These are phyloP conservation scores for Pionites leucogaster DNA, from an alignment of 2,113 vertebrate species.

Conservation along the genomic window DNA sequence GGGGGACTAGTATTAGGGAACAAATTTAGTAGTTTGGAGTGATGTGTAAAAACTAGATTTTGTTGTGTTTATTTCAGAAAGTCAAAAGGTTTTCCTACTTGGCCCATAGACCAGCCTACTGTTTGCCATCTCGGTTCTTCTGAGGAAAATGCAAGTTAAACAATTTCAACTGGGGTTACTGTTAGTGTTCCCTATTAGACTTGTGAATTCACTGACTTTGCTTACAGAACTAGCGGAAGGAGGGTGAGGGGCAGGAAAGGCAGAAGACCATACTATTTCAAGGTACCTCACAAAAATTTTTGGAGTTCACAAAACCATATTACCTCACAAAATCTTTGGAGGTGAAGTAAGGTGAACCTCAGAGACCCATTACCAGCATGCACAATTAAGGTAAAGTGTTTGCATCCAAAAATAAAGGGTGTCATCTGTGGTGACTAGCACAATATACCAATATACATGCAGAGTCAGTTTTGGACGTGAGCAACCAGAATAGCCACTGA, in stretches of 20 bases:
- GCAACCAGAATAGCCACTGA: conserved; percentile 43
- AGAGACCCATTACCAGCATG: conserved; percentile 9
- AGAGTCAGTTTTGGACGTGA: conserved; percentile 48
- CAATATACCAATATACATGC: conserved; percentile 58
- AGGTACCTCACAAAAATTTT: not conserved
- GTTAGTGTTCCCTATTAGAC: not conserved
- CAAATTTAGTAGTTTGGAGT: not conserved
- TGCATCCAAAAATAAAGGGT: conserved; percentile 49
- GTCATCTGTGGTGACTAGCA: conserved; percentile 45
- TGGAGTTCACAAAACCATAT: not conserved
- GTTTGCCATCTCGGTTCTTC: not conserved
- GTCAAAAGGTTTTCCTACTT: not conserved
- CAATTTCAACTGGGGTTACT: not conserved
- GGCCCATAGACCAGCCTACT: not conserved
- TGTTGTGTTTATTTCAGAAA: not conserved
- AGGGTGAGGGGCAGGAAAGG: not conserved
- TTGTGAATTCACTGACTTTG: not conserved
- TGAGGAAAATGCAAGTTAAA: not conserved
- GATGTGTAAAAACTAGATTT: not conserved
- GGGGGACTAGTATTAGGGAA: not conserved
- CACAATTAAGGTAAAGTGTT: conserved; percentile 15
- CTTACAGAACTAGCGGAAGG: not conserved
- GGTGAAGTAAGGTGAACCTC: conserved; percentile 59
- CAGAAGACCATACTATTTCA: not conserved
- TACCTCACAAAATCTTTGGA: not conserved